Evolutionary conservation across 1,140 invertebrate species (phyloP).

Genomic region (Philaenus spumarius): DNA sequence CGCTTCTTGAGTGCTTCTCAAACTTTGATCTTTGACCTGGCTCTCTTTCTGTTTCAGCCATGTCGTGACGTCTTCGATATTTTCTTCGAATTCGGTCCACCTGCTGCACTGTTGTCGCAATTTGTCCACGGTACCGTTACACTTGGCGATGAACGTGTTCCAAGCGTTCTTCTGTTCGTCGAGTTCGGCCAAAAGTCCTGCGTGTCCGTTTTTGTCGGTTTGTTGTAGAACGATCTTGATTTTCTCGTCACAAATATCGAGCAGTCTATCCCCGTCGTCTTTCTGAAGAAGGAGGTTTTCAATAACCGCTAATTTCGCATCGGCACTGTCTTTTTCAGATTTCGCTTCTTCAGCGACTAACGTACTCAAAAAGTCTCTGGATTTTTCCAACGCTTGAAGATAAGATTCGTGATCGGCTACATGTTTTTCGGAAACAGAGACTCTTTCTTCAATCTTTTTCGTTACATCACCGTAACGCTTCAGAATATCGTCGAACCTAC

Average conservation of each 20-base stretch:
- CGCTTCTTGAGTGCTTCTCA: conserved; percentile 76
- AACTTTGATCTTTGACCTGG: conserved; percentile 80
- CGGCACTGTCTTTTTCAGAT: conserved; percentile 64
- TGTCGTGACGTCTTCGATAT: conserved; percentile 63
- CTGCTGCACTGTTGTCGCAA: conserved; percentile 62
- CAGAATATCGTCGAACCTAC: conserved; percentile 59
- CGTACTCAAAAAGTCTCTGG: conserved; percentile 64
- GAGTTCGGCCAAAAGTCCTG: conserved; percentile 62
- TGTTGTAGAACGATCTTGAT: conserved; percentile 66
- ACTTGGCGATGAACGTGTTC: conserved; percentile 67
- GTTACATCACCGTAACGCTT: conserved; percentile 60
- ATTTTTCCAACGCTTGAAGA: conserved; percentile 64
- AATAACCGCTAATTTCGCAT: conserved; percentile 62
- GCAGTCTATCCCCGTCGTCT: conserved; percentile 62
- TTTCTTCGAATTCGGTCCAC: conserved; percentile 71
- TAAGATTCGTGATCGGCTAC: conserved; percentile 77
- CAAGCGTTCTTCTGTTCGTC: conserved; percentile 68
- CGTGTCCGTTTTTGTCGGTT: conserved; percentile 72
- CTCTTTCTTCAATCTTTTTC: conserved; percentile 57
- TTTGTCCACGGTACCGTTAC: conserved; percentile 56
- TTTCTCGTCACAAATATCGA: conserved; percentile 62
- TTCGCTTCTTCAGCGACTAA: conserved; percentile 60
- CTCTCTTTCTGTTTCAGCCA: conserved; percentile 83
- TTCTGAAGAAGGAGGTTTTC: conserved; percentile 67
- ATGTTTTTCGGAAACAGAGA: conserved; percentile 59